Evolutionary conservation across 2,113 vertebrate species (phyloP).

Genomic region (Megaceryle torquata): DNA sequence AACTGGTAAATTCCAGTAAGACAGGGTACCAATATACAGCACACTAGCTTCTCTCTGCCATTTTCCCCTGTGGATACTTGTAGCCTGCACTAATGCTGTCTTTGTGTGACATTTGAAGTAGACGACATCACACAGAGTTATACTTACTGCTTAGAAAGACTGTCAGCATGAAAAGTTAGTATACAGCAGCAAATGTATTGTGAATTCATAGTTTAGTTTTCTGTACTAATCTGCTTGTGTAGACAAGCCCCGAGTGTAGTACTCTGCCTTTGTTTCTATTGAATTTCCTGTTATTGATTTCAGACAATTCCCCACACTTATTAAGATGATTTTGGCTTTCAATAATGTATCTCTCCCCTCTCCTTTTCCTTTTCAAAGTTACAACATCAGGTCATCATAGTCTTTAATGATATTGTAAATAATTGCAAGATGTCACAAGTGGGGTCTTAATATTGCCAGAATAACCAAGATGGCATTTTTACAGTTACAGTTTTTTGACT

Average conservation of each 20-base stretch:
- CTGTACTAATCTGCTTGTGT: neutral
- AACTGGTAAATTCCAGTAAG: neutral
- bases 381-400: neutral
- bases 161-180: neutral
- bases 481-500: neutral
- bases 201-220: neutral
- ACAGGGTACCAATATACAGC: neutral
- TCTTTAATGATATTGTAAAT: neutral
- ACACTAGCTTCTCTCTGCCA: neutral
- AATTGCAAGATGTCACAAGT: neutral
- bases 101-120: neutral
- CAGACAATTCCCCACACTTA: neutral
- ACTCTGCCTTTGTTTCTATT: neutral
- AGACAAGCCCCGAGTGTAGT: neutral
- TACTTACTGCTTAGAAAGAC: neutral
- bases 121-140: neutral
- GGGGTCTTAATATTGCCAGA: neutral
- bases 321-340: constrained; percentile 8
- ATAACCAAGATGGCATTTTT: neutral
- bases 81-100: neutral
- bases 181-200: neutral
- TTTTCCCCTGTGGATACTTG: neutral
- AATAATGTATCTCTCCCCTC: neutral
- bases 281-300: constrained; percentile 10
- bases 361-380: neutral